These are phyloP conservation scores for Drosophila pallidifrons DNA, from an alignment of 1,140 invertebrate genomes.

Conservation along the genomic window DNA sequence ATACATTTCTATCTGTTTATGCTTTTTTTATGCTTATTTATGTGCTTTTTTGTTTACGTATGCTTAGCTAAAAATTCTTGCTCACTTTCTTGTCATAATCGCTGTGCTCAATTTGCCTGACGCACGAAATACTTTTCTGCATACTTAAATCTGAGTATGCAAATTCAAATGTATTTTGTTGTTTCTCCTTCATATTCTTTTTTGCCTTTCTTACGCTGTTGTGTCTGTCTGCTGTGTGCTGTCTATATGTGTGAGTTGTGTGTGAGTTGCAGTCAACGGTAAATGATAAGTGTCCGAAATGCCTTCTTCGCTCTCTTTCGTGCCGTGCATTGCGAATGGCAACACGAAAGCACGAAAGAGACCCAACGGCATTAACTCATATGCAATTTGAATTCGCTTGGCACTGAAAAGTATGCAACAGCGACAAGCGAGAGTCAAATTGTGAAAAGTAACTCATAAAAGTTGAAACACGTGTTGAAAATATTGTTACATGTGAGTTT, in stretches of 20 bases:
- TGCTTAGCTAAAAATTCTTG: slow-evolving; percentile 49
- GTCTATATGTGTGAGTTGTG: slow-evolving; percentile 8
- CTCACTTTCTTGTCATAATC: not conserved
- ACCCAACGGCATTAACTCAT: slow-evolving; percentile 24
- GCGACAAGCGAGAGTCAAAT: slow-evolving; percentile 69
- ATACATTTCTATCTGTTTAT: slow-evolving; percentile 12
- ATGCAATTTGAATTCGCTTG: slow-evolving; percentile 68
- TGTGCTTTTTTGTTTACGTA: slow-evolving; percentile 46
- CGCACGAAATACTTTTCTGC: slow-evolving; percentile 31
- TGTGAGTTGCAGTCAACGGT: slow-evolving; percentile 32
- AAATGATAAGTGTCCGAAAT: slow-evolving; percentile 23
- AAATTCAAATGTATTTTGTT: slow-evolving; percentile 30
- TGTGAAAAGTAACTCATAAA: slow-evolving; percentile 36
- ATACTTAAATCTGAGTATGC: slow-evolving; percentile 32
- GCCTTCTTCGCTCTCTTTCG: slow-evolving; percentile 34
- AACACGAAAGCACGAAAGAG: slow-evolving; percentile 8
- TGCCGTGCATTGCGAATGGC: not conserved
- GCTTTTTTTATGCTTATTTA: slow-evolving; percentile 36
- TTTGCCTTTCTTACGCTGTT: slow-evolving; percentile 31
- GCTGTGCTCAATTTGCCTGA: slow-evolving; percentile 38
- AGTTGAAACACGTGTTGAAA: slow-evolving; percentile 41
- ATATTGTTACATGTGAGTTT: slow-evolving; percentile 20
- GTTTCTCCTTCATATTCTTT: not conserved
- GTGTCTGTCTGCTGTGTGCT: slow-evolving; percentile 7
- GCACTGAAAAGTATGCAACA: slow-evolving; percentile 47